Base-by-base conservation (phyloP, 2,888 invertebrate genomes). In the Nipponacmea schrenckii region DNA sequence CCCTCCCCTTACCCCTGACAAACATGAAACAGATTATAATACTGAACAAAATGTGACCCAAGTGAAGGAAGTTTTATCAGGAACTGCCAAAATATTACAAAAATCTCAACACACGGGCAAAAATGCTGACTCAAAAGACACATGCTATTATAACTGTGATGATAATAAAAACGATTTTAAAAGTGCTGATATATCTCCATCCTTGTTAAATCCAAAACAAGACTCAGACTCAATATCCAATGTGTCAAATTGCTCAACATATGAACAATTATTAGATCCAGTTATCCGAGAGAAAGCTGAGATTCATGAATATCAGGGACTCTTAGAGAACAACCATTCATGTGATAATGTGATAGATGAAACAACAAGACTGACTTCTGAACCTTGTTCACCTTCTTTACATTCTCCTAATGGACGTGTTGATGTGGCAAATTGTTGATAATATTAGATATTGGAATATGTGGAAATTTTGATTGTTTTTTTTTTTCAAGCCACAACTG, bases 51-150 rank as follows among this genome's bases (percentile, higher is more conserved):
- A 68, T 31, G 56, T 56, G 10, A 67, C 62, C 64, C 62, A 74
- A 48, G 71, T 71, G 26, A 68, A 74, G 46, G 74, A 74, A 62
- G 71, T 74, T 63, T 66, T 71, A 14, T 62, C 62, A 20, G 71
- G 69, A 62, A 69, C 69, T 1, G 71, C 74, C 44, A 66, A 67
- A 68, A 74, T 71, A 64, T 67, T 71, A 48, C 67, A 69, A 50
- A 66, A 62, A 62, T 64, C 69, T 20, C 65, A 62, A n/a, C 44
- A 44, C 39, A 26, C 65, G 14, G 70, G 24, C 24, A 24, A 45
- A 24, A 66, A 31, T 27, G 56, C 62, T n/a, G 65, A 50, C 2
- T 26, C 46, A 26, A 45, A 14, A 14, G 70, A 70, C 15, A 65
- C 27, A n/a, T 56, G 44, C 26, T 70, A 70, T 45, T 70, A 70